phyloP scores from a whole-genome alignment of 2,113 vertebrate genomes.

The Arvicanthis niloticus region DNA sequence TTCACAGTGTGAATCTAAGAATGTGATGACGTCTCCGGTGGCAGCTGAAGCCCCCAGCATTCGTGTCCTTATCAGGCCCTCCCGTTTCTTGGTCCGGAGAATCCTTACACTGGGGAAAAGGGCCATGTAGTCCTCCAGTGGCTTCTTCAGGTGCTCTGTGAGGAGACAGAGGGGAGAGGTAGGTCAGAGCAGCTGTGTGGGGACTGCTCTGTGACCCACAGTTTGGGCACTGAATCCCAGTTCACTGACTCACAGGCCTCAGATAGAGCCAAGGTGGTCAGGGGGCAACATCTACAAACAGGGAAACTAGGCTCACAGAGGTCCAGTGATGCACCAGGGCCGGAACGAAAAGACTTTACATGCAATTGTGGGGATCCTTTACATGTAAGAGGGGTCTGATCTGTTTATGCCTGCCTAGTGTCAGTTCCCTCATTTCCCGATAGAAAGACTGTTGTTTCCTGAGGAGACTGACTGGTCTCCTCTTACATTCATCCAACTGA shows the following conservation, averaged over 20 bases:
- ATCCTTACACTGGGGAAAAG: conserved; percentile 94
- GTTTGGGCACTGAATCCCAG: not conserved
- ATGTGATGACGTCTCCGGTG: conserved; percentile 95
- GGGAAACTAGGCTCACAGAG: not conserved
- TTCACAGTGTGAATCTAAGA: conserved; percentile 98
- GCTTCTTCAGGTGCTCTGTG: conserved; percentile 94
- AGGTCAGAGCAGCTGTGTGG: not conserved
- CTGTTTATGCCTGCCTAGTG: not conserved
- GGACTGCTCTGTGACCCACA: not conserved
- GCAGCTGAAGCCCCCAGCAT: conserved; percentile 94
- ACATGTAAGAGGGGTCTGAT: not conserved
- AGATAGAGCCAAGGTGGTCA: not conserved
- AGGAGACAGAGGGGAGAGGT: not conserved
- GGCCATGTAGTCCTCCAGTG: conserved; percentile 95
- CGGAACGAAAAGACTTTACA: not conserved
- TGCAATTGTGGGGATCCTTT: not conserved
- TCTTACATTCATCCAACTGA: not conserved
- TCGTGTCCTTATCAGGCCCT: conserved; percentile 96
- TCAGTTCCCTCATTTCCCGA: not conserved
- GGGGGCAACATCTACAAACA: not conserved
- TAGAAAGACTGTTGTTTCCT: not conserved
- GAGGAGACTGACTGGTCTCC: not conserved
- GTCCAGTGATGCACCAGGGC: not conserved
- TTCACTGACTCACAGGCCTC: not conserved
- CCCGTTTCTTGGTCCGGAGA: conserved; percentile 95